These are phyloP conservation scores for Champsocephalus esox DNA, from an alignment of 2,797 vertebrate species.

Conservation along the genomic window DNA sequence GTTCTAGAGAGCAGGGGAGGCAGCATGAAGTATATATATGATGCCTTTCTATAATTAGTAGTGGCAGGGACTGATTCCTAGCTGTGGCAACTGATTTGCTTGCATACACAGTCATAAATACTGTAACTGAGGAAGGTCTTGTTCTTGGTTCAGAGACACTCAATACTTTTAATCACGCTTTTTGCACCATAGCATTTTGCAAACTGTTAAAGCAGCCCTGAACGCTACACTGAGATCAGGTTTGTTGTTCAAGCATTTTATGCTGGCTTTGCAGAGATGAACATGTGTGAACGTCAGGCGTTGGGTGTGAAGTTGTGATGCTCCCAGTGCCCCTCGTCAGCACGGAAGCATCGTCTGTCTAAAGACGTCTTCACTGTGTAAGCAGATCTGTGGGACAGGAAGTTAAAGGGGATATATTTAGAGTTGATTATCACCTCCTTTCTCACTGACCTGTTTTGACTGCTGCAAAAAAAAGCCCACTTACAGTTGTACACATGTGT, in stretches of 20 bases:
- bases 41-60: conserved; percentile 77
- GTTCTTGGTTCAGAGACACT: conserved; percentile 11
- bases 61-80: conserved; percentile 50
- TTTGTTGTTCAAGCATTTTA: conserved; percentile 41
- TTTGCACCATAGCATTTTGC: conserved; percentile 10
- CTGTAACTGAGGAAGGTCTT: conserved; percentile 15
- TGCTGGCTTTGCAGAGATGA: conserved; percentile 42
- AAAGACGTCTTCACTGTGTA: conserved; percentile 65
- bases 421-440: conserved; percentile 68
- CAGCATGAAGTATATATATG: conserved; percentile 59
- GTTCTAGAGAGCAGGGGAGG: conserved; percentile 52
- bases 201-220: conserved; percentile 10
- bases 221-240: conserved; percentile 10
- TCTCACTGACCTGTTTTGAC: conserved; percentile 60
- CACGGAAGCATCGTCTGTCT: conserved; percentile 62
- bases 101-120: conserved; percentile 46
- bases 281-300: conserved; percentile 6
- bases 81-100: conserved; percentile 56
- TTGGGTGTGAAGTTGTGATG: conserved; percentile 45
- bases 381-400: conserved; percentile 77
- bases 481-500: conserved; percentile 37
- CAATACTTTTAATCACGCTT: background rate
- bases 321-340: conserved; percentile 21
- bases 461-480: conserved; percentile 33
- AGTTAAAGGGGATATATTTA: conserved; percentile 77